Evolutionary conservation across 2,888 invertebrate species (phyloP), one percentile per base, ranked within the genome.

Genomic region (Perdita meconis): DNA sequence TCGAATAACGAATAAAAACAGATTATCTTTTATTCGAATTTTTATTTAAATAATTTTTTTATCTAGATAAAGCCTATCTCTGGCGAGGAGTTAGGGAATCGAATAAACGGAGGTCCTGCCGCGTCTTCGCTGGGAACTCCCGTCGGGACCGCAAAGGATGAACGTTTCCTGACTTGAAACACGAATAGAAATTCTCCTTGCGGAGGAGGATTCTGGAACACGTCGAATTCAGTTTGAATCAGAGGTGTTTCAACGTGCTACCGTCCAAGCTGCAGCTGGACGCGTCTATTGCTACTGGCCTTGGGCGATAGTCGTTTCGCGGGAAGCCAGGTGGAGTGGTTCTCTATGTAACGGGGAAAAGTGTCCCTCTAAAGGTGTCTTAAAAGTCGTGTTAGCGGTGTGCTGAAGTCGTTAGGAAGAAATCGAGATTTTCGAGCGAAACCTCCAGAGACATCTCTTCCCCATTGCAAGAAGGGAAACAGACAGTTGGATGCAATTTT

Each of bases 181-280:
- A 30, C 36, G 26, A 53, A 50, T 66, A 51, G 13, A 47, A 34
- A 59, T 26, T 64, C 74, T 64, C 74, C 63, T 70, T 53, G 57
- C 71, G 71, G 55, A 66, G 59, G 59, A 60, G 38, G 55, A 55
- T 30, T 56, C 6, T 56, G 13, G 53, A 26, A 53, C 36, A 26
- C 53, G 55, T 68, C 34, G 44, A 57, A 66, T 76, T 78, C 56
- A 44, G 57, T 67, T 74, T 64, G 59, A 72, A 77, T 77, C 60
- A 65, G 13, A 53, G 51, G 26, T 30, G 51, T 30, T 22, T 16
- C 16, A 50, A 38, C 4, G 19, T 1, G 30, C 42, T 67, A 36
- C 16, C 60, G 2, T 63, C 72, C 57, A 59, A 53, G 24, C 24
- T 55, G 19, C 53, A 19, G 19, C 47, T 6, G 76, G 63, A 60